A percentile compares a stretch with the other conserved stretches of the same genome.
Conservation (phyloP, 2,113 vertebrate species). For the Archocentrus centrarchus region DNA sequence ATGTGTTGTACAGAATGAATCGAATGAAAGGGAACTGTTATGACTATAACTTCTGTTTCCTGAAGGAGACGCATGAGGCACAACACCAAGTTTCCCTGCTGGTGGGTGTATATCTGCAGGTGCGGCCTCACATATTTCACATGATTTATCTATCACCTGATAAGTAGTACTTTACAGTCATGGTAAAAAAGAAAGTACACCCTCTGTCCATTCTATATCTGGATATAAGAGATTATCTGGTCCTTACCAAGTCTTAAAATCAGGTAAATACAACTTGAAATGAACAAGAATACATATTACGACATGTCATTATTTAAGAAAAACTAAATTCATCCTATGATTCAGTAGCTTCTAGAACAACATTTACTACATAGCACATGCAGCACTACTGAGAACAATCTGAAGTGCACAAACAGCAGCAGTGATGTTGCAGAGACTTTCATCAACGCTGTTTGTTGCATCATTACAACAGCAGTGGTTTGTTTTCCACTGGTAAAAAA, state of each 20-base stretch:
- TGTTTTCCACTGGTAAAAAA: constrained; percentile 1
- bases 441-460: background rate
- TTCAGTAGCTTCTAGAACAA: rapidly evolving
- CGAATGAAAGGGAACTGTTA: background rate
- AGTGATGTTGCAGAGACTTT: background rate
- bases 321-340: background rate
- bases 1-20: background rate
- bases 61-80: background rate
- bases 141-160: too few relatives aligned
- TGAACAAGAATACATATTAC: background rate
- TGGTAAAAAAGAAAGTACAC: too few relatives aligned
- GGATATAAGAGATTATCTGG: too few relatives aligned
- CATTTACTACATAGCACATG: background rate
- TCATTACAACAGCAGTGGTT: background rate
- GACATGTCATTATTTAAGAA: background rate
- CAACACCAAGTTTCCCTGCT: too few relatives aligned
- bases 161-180: too few relatives aligned
- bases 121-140: too few relatives aligned
- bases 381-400: background rate
- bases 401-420: background rate
- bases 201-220: too few relatives aligned
- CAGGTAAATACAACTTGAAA: background rate
- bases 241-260: background rate
- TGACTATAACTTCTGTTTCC: background rate
- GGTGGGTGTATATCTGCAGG: too few relatives aligned